These are phyloP conservation scores for Gorsachius goisagi DNA, from an alignment of 2,113 vertebrate genomes.

Conservation along the genomic window DNA sequence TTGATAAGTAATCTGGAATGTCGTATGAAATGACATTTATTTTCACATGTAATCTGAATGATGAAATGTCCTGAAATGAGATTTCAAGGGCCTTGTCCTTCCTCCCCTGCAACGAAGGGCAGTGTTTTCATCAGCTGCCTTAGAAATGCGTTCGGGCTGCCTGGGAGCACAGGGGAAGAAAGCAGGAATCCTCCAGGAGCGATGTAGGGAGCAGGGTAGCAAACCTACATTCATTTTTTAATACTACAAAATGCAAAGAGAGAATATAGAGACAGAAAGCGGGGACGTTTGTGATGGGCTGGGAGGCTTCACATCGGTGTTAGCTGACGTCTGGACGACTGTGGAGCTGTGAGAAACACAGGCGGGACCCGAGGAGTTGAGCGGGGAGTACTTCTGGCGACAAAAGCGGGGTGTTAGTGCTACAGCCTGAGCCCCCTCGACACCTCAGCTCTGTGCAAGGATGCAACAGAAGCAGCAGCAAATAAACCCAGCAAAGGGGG, in stretches of 20 bases:
- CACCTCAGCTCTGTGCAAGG: not conserved
- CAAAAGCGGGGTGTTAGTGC: not conserved
- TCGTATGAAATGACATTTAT: not conserved
- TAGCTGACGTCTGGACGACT: not conserved
- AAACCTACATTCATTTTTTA: not conserved
- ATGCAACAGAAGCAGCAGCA: not conserved
- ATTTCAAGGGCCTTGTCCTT: slow-evolving; percentile 22
- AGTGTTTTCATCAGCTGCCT: not conserved
- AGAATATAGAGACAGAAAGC: not conserved
- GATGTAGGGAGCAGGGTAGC: not conserved
- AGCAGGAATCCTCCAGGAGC: not conserved
- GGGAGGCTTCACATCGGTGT: not conserved
- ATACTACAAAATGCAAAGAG: not conserved
- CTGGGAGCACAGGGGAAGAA: not conserved
- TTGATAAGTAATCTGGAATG: slow-evolving; percentile 33
- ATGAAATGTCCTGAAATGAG: not conserved
- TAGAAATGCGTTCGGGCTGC: not conserved
- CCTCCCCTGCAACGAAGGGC: not conserved
- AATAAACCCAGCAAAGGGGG: not conserved
- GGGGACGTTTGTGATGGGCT: rapidly evolving
- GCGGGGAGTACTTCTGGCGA: not conserved
- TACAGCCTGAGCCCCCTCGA: not conserved
- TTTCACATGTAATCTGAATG: not conserved
- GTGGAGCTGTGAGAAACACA: not conserved
- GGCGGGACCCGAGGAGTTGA: not conserved